Base-by-base conservation (phyloP, 2,113 vertebrate species). In the Acrocephalus arundinaceus region DNA sequence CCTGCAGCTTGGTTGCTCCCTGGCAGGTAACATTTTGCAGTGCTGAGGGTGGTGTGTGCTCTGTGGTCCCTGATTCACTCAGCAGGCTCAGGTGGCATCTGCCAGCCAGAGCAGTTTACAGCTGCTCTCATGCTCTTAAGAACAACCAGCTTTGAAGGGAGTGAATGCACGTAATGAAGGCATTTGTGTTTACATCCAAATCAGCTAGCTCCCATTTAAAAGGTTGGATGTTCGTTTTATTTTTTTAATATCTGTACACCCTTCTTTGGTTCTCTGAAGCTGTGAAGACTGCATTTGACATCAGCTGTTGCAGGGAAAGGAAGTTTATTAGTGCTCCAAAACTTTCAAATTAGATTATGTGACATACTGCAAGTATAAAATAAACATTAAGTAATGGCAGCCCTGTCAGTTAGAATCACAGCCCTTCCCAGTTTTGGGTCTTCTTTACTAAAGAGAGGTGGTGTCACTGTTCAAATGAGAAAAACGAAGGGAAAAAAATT, bases 251-350 rank as follows among this genome's bases (percentile, higher is more conserved):
- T 74, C 39, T 68, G 17, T 30, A 49, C 33, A 22, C 61, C 82
- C 52, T 33, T 82, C 77, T 97, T 85, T 70, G 55, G 94, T 76
- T 74, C 79, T 81, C 30, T 59, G 63, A 95, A 96, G 71, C 65
- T 3, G 1, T 71, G 72, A 76, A 57, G 82, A 45, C 43, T 70
- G 48, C 37, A 37, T 52, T 89, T 96, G 74, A 81, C 71, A 87
- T 59, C 52, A 82, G 85, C 75, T 93, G 46, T 85, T 78, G 57
- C 41, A 66, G 55, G 71, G 51, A 45, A 68, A 78, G 90, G 16
- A n/a, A 57, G 49, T 16, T 71, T 33, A 41, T 59, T 87, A 77
- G n/a, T 68, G 71, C 31, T 94, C 37, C 52, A 71, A 84, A 89
- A 45, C 65, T 10, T 27, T 54, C 84, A 71, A 88, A 81, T 94